Evolutionary conservation across 2,888 invertebrate genomes (phyloP).

Genomic region (Phengaris arion): DNA sequence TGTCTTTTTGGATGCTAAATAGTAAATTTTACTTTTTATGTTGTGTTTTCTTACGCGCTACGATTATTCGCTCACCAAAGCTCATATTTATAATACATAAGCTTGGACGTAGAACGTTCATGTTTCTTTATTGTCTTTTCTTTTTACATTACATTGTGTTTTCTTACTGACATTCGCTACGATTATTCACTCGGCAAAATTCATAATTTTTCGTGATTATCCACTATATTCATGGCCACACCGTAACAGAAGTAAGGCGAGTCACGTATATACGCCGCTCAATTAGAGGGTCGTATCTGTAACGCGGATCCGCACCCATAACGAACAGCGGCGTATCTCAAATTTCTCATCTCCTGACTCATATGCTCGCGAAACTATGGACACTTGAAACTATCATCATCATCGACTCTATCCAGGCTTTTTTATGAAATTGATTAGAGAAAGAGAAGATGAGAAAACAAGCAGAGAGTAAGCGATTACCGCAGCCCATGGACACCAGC

Average conservation of each 20-base stretch:
- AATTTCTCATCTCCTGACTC: conserved; percentile 71
- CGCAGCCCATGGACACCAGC: too few species aligned
- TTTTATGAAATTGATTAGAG: too few species aligned
- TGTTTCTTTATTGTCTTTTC: too few species aligned
- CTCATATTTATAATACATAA: too few species aligned
- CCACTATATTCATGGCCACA: background rate
- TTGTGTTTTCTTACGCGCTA: too few species aligned
- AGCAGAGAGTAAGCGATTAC: too few species aligned
- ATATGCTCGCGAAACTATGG: conserved; percentile 54
- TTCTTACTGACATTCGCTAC: background rate
- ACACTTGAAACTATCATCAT: conserved; percentile 3
- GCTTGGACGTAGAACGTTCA: too few species aligned
- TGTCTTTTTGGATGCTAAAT: too few species aligned
- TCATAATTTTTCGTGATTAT: background rate
- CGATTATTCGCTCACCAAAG: too few species aligned
- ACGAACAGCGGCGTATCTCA: conserved; percentile 63
- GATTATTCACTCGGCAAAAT: background rate
- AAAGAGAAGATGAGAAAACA: too few species aligned
- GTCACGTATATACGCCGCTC: conserved; percentile 59
- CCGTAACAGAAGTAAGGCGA: conserved; percentile 50
- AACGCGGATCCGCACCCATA: conserved; percentile 64
- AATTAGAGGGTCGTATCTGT: conserved; percentile 63
- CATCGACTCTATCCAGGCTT: background rate
- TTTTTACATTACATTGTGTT: too few species aligned
- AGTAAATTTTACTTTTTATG: too few species aligned